Evolutionary conservation across 2,113 vertebrate genomes (phyloP), one percentile per base, ranked within the genome.

Genomic region (Mus spicilegus): DNA sequence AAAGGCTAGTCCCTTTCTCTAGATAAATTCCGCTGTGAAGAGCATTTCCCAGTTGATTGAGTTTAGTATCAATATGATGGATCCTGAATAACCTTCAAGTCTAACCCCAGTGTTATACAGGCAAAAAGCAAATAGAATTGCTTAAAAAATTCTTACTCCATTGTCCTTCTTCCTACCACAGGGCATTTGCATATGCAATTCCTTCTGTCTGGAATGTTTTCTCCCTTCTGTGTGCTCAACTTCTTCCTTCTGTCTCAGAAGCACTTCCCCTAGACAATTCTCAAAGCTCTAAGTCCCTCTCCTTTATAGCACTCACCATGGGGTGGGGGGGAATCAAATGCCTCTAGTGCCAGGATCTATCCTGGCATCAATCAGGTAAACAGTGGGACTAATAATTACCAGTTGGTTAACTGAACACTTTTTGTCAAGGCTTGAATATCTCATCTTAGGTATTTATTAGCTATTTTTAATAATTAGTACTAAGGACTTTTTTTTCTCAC

Each of bases 391-490:
- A 78, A 67, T 58, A 90, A 46, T 19, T 69, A 54, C 42, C 73
- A 49, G 26, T 30, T 65, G 67, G 76, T 75, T 49, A 87, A 75
- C 72, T 78, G 30, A 72, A 75, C 69, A 75, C 46, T 85, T 51
- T 39, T 75, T 54, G 54, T 69, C 58, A 89, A 91, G 14, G 16
- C 92, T 80, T 92, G 22, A 17, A 63, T 78, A 22, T 76, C 54
- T 94, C 3, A 72, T 49, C 28, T 72, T 77, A 86, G 36, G 0
- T 76, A 84, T 94, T 73, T 91, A 72, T 39, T 84, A 33, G 6
- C n/a, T 87, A 61, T 87, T 93, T 94, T 96, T 72, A 77, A 88
- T 94, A 36, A 76, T 28, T 36, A 69, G 36, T 73, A 22, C 20
- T 82, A 92, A 93, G 78, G 73, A 80, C 10, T 70, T 61, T 92